Percentiles rank a stretch among this genome's conserved stretches.
These are phyloP conservation scores for Hippolais icterina DNA, from an alignment of 2,113 vertebrate genomes.

Conservation along the genomic window DNA sequence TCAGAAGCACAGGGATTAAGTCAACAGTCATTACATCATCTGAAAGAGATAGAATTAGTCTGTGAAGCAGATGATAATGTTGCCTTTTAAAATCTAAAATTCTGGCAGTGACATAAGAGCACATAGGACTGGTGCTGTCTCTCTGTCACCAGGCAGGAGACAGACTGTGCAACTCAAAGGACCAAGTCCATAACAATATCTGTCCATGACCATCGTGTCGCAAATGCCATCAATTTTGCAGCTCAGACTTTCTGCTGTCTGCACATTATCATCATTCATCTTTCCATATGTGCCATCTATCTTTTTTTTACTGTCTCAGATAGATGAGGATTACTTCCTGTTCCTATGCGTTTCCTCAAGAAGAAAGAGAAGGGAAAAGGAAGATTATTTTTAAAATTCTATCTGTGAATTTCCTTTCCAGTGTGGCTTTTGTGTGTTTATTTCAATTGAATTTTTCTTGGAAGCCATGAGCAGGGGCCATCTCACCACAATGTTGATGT, in stretches of 20 bases:
- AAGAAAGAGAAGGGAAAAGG: not conserved
- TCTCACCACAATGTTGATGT: not conserved
- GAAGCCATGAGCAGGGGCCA: not conserved
- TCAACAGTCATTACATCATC: not conserved
- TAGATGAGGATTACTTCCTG: not conserved
- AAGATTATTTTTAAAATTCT: not conserved
- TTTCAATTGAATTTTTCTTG: not conserved
- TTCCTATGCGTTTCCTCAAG: not conserved
- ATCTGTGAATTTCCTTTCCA: not conserved
- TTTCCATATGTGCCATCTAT: not conserved
- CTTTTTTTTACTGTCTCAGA: not conserved
- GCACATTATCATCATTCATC: not conserved
- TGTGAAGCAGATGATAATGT: not conserved
- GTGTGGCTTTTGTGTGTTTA: not conserved
- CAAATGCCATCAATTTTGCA: not conserved
- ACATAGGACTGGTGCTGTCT: accelerated
- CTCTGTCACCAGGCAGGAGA: not conserved
- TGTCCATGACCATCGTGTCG: accelerated
- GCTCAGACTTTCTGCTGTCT: not conserved
- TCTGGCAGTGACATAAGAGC: not conserved
- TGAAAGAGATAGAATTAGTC: not conserved
- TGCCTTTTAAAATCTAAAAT: not conserved
- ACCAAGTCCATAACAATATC: not conserved
- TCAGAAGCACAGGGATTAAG: not conserved
- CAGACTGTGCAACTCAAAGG: not conserved